These are phyloP conservation scores for Morelia viridis DNA, from an alignment of 2,797 vertebrate genomes.

Conservation along the genomic window DNA sequence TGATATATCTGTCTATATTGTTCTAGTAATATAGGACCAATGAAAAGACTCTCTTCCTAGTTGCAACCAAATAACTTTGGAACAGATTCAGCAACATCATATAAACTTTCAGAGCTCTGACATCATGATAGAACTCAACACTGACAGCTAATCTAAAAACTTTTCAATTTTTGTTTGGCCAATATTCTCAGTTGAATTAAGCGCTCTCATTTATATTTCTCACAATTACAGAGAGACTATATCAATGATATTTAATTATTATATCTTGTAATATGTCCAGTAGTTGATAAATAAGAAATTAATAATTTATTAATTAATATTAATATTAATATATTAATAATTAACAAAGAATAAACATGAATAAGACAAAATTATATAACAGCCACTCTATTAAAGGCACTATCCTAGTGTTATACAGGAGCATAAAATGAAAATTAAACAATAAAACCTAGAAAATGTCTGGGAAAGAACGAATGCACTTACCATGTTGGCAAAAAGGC, in stretches of 20 bases:
- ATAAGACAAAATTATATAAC: background rate
- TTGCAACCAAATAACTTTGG: background rate
- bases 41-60: background rate
- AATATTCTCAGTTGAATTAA: background rate
- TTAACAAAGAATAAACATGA: background rate
- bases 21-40: background rate
- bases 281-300: background rate
- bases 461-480: background rate
- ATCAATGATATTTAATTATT: background rate
- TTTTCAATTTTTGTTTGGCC: background rate
- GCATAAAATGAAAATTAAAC: background rate
- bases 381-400: background rate
- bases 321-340: background rate
- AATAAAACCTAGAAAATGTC: background rate
- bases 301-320: too few relatives aligned
- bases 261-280: background rate
- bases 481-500: background rate
- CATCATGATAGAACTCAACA: background rate
- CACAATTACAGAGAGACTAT: background rate
- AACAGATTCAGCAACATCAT: background rate
- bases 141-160: background rate
- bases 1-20: background rate
- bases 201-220: background rate
- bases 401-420: background rate
- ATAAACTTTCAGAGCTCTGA: background rate